phyloP scores from a whole-genome alignment of 2,797 vertebrate species.

The Pseudopleuronectes americanus region DNA sequence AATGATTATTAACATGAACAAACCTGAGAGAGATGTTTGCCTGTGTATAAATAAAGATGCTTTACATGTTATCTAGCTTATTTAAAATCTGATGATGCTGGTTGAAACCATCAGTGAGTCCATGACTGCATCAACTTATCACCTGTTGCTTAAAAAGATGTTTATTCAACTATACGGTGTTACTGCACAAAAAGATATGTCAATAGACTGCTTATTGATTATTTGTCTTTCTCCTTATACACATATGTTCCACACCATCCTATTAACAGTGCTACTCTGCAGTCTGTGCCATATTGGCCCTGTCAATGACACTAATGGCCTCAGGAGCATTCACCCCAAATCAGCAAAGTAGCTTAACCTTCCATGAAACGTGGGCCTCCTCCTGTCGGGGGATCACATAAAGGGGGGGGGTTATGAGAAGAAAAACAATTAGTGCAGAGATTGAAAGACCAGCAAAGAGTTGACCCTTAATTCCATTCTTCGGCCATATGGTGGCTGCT shows the following conservation, averaged over 20 bases:
- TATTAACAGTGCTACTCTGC: not conserved
- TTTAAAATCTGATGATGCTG: too few relatives aligned
- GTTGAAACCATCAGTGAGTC: too few relatives aligned
- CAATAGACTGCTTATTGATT: too few relatives aligned
- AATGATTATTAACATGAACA: not conserved
- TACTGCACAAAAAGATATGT: not conserved
- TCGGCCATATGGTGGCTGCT: conserved; percentile 82
- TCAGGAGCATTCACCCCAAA: conserved; percentile 63
- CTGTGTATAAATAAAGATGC: not conserved
- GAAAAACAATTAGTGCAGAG: conserved; percentile 80
- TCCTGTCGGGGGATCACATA: conserved; percentile 60
- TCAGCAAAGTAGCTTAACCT: conserved; percentile 79
- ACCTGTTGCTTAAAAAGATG: too few relatives aligned
- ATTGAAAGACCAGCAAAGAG: conserved; percentile 73
- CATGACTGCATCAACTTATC: too few relatives aligned
- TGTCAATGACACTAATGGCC: conserved; percentile 47
- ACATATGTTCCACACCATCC: too few relatives aligned
- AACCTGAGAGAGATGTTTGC: not conserved
- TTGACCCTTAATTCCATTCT: conserved; percentile 64
- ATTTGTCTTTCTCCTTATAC: too few relatives aligned
- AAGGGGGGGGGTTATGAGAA: conserved; percentile 59
- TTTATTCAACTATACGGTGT: too few relatives aligned
- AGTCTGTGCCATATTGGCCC: conserved; percentile 35
- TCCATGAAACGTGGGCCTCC: conserved; percentile 67
- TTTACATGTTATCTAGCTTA: too few relatives aligned